Percentiles rank a stretch among this genome's conserved stretches.
phyloP scores from a whole-genome alignment of 1,140 invertebrate species.

The Scaptomyza graminum region DNA sequence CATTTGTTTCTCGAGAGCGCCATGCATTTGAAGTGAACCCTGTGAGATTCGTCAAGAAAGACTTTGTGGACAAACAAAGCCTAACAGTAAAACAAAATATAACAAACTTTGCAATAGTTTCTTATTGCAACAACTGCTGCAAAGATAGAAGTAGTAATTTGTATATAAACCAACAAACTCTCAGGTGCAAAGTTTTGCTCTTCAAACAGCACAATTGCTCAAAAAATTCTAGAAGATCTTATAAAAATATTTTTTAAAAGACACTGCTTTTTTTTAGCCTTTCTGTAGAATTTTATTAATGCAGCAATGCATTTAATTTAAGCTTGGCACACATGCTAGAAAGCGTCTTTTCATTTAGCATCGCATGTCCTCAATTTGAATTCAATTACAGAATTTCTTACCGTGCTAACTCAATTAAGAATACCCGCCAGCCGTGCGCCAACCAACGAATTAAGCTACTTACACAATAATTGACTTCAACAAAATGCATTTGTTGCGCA shows the following conservation, averaged over 20 bases:
- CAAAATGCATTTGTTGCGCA: conserved; percentile 80
- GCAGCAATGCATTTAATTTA: too few relatives aligned
- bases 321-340: too few relatives aligned
- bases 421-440: conserved; percentile 34
- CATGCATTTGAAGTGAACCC: conserved; percentile 47
- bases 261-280: too few relatives aligned
- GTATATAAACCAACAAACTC: not conserved
- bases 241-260: not conserved
- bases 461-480: conserved; percentile 78
- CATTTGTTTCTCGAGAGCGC: conserved; percentile 47
- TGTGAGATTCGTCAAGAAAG: conserved; percentile 22
- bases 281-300: too few relatives aligned
- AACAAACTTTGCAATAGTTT: conserved; percentile 37
- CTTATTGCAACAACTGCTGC: conserved; percentile 11
- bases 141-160: not conserved
- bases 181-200: not conserved
- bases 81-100: conserved; percentile 4
- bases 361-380: conserved; percentile 27
- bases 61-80: conserved; percentile 48
- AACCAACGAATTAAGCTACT: conserved; percentile 75
- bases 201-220: too few relatives aligned
- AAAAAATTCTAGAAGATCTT: too few relatives aligned
- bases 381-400: conserved; percentile 45
- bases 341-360: not conserved
- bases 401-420: conserved; percentile 46